Evolutionary conservation across 2,113 vertebrate species (phyloP), one percentile per base, ranked within the genome.

Genomic region (Sakesphorus luctuosus): DNA sequence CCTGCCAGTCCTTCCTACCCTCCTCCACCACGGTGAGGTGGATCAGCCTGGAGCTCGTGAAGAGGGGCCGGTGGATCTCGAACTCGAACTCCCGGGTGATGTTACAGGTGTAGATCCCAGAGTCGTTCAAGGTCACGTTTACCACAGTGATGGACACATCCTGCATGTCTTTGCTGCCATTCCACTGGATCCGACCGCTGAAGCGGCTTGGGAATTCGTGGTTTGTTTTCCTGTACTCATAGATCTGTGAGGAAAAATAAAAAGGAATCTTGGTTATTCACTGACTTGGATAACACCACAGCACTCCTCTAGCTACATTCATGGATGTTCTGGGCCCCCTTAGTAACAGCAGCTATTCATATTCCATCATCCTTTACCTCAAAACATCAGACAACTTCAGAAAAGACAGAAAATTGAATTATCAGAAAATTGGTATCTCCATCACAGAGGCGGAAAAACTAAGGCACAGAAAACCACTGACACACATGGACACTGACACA

Each of bases 91-190:
- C 91, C 24, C 99, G 98, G 47, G 93, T 96, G 84, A 99, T 98
- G 4, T 97, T 89, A 89, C 99, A 99, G 74, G 98, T 98, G 82
- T 99, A 99, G 66, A 97, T 47, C 33, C 99, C 99, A 0, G 98
- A 98, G 87, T 99, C 99, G 0, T 99, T 98, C 38, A 96, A 85
- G 25, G 98, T 98, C 83, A 99, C 97, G 0, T 99, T 99, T 11
- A 87, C 44, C 87, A 99, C 99, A 2, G 97, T 94, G 95, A 99
- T 99, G 96, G 99, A 99, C 26, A 99, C 96, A 0, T 99, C 99
- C 93, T 99, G 99, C 85, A 99, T 97, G 94, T 99, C 99, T 71
- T 98, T 98, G 95, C 99, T 99, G 10, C 99, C 99, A 0, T 97
- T 98, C 99, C 99, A 99, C 68, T 78, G 82, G 25, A 99, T 95